Evolutionary conservation across 1,140 invertebrate genomes (phyloP).

Genomic region (Lanistes nyassanus): DNA sequence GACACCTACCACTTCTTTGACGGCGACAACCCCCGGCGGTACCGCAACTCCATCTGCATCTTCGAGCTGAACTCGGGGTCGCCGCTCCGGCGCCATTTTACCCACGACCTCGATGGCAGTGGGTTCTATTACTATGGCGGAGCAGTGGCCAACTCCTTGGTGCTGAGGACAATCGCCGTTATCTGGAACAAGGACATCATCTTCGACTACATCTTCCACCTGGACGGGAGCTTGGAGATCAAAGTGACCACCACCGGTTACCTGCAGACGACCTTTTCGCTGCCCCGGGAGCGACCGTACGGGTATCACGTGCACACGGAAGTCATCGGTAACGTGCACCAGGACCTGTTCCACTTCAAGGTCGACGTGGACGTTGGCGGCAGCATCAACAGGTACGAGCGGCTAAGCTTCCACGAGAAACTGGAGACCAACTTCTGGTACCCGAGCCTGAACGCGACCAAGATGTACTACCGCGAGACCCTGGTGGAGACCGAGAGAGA

Average conservation of each 20-base stretch:
- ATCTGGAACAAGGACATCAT: conserved; percentile 62
- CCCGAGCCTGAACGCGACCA: conserved; percentile 13
- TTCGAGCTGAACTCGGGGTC: conserved; percentile 57
- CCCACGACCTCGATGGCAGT: conserved; percentile 21
- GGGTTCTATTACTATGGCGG: conserved; percentile 50
- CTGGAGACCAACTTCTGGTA: conserved; percentile 24
- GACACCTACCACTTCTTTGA: conserved; percentile 49
- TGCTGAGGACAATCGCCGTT: conserved; percentile 55
- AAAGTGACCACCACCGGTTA: conserved; percentile 57
- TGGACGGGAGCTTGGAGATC: conserved; percentile 58
- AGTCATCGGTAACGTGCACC: conserved; percentile 55
- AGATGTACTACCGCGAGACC: conserved; percentile 14
- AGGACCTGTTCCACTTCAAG: conserved; percentile 60
- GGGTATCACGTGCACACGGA: conserved; percentile 44
- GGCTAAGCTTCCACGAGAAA: conserved; percentile 26
- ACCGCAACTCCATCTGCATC: conserved; percentile 56
- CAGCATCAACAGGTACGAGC: conserved; percentile 48
- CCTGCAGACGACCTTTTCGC: conserved; percentile 48
- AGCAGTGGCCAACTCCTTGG: conserved; percentile 49
- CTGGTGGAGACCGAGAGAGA: conserved; percentile 25
- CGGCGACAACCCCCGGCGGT: conserved; percentile 32
- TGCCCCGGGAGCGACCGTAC: conserved; percentile 32
- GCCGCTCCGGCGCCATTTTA: conserved; percentile 56
- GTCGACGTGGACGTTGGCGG: conserved; percentile 55
- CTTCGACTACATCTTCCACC: conserved; percentile 63